Evolutionary conservation across 2,888 invertebrate species (phyloP), one percentile per base, ranked within the genome.

Genomic region (Listrodromus nycthemerus): DNA sequence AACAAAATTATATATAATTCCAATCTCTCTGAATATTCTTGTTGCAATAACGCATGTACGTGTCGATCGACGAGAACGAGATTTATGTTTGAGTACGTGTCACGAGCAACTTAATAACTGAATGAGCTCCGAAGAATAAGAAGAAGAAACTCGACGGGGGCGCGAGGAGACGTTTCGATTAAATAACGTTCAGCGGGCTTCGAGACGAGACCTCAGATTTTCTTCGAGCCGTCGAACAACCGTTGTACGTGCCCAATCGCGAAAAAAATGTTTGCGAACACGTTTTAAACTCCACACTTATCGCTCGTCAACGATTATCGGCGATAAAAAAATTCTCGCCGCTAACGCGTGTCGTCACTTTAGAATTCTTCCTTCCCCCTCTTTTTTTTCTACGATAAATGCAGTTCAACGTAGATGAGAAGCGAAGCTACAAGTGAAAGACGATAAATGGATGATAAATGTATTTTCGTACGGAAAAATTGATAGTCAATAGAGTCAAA

Each of bases 31-130:
- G 21, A 24, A 55, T 58, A 61, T 73, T 73, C 27, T 30, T 45
- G 19, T 61, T 73, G 73, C 73, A 16, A 45, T 48, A 24, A 48
- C 33, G 58, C 79, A 82, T 80, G 81, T 83, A 91, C 90, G 90
- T 89, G 91, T 90, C 88, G 90, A 90, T 91, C 88, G 89, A 89
- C 83, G 83, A 86, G 88, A 21, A 55, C 88, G 85, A 77, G 79
- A 86, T 6, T 70, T 75, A 85, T 91, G 91, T 90, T 91, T 91
- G 78, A 87, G 87, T 89, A 89, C 88, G 85, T 87, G 89, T 88
- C 91, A 91, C 91, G 91, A 88, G 87, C 88, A 88, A 86, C 85
- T 80, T 86, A 90, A 89, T 88, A 90, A 90, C 58, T 16, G 58
- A 30, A 30, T 6, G 27, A 61, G 24, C 84, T 84, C 86, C 58